Conservation (phyloP, 2,113 vertebrate genomes). For the Pachypanchax playfairii region DNA sequence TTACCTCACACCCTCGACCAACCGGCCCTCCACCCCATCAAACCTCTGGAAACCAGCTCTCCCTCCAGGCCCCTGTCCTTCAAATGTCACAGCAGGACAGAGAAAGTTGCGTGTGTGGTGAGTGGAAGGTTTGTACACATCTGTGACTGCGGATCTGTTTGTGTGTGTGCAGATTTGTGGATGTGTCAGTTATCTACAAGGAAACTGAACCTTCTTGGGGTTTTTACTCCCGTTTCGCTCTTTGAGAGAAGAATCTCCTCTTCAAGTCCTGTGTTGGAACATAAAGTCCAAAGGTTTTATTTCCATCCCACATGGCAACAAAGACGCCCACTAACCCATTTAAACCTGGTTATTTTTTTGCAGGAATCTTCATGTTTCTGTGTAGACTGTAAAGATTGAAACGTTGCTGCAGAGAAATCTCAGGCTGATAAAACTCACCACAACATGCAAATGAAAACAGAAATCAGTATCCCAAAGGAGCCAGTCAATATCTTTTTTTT, state of each 20-base stretch:
- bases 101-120: slow-evolving; percentile 9
- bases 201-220: slow-evolving; percentile 18
- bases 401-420: slow-evolving; percentile 6
- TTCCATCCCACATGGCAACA: slow-evolving; percentile 2
- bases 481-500: slow-evolving; percentile 2
- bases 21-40: slow-evolving; percentile 49
- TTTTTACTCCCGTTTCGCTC: slow-evolving; percentile 7
- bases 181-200: slow-evolving; percentile 11
- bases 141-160: not conserved
- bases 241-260: slow-evolving; percentile 11
- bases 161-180: slow-evolving; percentile 2
- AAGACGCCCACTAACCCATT: slow-evolving; percentile 13
- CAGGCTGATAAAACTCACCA: not conserved
- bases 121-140: slow-evolving; percentile 10
- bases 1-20: slow-evolving; percentile 63
- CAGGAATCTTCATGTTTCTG: not conserved
- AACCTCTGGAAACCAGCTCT: slow-evolving; percentile 57
- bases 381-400: slow-evolving; percentile 1
- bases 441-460: not conserved
- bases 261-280: slow-evolving; percentile 6
- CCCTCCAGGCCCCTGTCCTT: slow-evolving; percentile 62
- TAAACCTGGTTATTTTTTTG: not conserved
- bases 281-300: slow-evolving; percentile 32
- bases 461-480: slow-evolving; percentile 8
- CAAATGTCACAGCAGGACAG: slow-evolving; percentile 63